Evolutionary conservation across 2,888 invertebrate genomes (phyloP).

Genomic region (Macrosoma leucophasiata): DNA sequence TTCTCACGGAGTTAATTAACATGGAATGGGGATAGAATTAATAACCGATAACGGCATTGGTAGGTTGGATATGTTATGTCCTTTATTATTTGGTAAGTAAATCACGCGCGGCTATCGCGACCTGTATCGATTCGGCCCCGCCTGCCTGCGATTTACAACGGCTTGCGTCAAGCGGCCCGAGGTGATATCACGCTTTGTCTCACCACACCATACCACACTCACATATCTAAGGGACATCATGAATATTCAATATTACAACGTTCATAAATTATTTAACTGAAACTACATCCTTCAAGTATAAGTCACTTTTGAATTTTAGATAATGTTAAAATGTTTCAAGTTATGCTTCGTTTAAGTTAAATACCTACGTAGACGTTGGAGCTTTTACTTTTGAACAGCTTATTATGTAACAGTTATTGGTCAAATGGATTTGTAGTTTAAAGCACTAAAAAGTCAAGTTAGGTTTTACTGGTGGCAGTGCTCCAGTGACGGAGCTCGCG

Average conservation of each 20-base stretch:
- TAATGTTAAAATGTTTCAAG: too few species aligned
- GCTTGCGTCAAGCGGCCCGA: slow-evolving; percentile 45
- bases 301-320: too few species aligned
- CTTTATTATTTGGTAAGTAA: slow-evolving; percentile 62
- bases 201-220: slow-evolving; percentile 18
- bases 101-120: slow-evolving; percentile 49
- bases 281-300: too few species aligned
- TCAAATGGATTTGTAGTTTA: too few species aligned
- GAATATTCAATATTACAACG: slow-evolving; percentile 26
- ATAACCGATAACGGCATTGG: slow-evolving; percentile 56
- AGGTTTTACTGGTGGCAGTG: too few species aligned
- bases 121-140: slow-evolving; percentile 43
- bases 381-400: too few species aligned
- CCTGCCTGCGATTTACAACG: slow-evolving; percentile 45
- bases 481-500: too few species aligned
- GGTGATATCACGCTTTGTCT: slow-evolving; percentile 43
- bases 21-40: slow-evolving; percentile 52
- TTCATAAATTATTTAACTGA: too few species aligned
- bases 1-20: slow-evolving; percentile 59
- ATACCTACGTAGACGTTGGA: too few species aligned
- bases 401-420: too few species aligned
- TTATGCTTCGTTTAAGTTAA: too few species aligned
- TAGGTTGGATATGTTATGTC: slow-evolving; percentile 41
- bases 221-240: slow-evolving; percentile 26
- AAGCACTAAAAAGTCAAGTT: too few species aligned